Evolutionary conservation across 2,797 vertebrate genomes (phyloP), one percentile per base, ranked within the genome.

Genomic region (Tragelaphus eurycerus): DNA sequence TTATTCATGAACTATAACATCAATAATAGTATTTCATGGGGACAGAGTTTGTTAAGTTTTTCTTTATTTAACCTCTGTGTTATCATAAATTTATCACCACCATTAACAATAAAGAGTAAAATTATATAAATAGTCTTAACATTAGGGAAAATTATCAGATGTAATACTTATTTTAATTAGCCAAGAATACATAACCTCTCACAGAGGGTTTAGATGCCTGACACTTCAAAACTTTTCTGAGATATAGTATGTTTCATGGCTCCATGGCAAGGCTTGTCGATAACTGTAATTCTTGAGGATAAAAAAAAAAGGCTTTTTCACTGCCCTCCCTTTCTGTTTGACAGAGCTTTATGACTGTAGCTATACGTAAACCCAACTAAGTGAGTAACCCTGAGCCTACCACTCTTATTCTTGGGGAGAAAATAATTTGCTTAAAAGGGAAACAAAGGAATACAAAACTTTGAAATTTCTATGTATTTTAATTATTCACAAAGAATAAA

Each of bases 401-500:
- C 14, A 17, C 4, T 59, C 50, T 89, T 90, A 82, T 79, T 59
- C 52, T 71, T 60, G 1, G 12, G 38, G 15, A 8, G 3, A 3
- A 50, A 83, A 48, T 0, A 62, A 83, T 67, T 48, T 78, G 5
- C 59, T 95, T 57, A 88, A 92, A 93, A 38, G n/a, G 46, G 1
- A 64, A 12, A 23, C 81, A 81, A 78, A 76, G 4, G 4, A 95
- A 92, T n/a, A 55, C 4, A 67, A 52, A 48, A 34, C 64, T 82
- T 92, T 83, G 12, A 85, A 95, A 86, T 4, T 90, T 81, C 29
- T 74, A 82, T 79, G 79, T 93, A 59, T 92, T 93, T 19, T 43
- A 90, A 89, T 89, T 93, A 95, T 59, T 93, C 27, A 87, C 67
- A 67, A 84, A 94, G 87, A 93, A 92, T 74, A 88, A 95, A 91